Base-by-base conservation (phyloP, 2,113 vertebrate species). In the Arvicanthis niloticus region DNA sequence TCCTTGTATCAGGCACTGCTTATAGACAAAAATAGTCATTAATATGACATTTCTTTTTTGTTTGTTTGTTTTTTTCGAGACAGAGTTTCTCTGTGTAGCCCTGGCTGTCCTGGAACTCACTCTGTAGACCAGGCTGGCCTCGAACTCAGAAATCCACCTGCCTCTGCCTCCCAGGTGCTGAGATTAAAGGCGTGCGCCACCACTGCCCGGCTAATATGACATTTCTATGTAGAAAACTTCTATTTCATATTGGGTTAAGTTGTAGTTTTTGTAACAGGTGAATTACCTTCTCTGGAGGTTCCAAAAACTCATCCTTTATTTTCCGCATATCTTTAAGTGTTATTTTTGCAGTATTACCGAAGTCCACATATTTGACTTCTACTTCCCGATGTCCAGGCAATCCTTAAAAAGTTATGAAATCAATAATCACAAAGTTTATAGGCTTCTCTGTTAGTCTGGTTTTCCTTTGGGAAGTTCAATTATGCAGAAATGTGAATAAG, bases 271-370 rank as follows among this genome's bases (percentile, higher is more conserved):
- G 16, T 5, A 76, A 1, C 67, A 86, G 96, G n/a, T 75, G 68
- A 7, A 26, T 96, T 98, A 99, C 99, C 99, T 99, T 99, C 96
- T 98, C 98, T 77, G 99, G 99, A 76, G 98, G 97, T 22, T 97
- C 98, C 87, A 99, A 98, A 96, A 99, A 99, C 92, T 99, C 99
- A 91, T 99, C 98, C 93, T 99, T 99, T 72, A 99, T 98, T 97
- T 98, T 99, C 97, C 99, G 97, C 97, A 99, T 97, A 72, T 99
- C 98, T 89, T 98, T 98, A 89, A 99, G 97, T 70, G 98, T 97
- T 96, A 99, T 68, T 51, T 95, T 98, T 75, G 98, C 98, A 97
- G 97, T 88, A 58, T 98, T 99, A 77, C 99, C 99, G 31, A 99
- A 99, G 97, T 99, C 99, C 51, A 99, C 98, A 19, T 99, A 99